Evolutionary conservation across 2,888 invertebrate genomes (phyloP), one percentile per base, ranked within the genome.

Genomic region (Rosalia funebris): DNA sequence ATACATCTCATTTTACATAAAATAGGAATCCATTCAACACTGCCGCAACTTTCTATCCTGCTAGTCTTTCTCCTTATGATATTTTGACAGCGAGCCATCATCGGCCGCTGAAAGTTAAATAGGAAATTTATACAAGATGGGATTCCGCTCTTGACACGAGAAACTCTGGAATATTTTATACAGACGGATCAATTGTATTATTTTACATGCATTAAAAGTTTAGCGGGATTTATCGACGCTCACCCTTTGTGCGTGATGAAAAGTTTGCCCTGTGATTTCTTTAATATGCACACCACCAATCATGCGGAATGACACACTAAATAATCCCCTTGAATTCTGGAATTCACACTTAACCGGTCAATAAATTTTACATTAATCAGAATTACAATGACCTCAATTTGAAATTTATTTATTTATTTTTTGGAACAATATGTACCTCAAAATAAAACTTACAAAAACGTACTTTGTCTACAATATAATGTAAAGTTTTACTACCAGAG

Each of bases 11-110:
- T 69, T 62, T 62, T 56, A 60, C 65, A 60, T 62, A 66, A 68
- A 66, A 62, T 62, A 68, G 70, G 62, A 59, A 66, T 67, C 66
- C 62, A 70, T 70, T 68, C 65, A 67, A 62, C 62, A 59, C 59
- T 57, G 62, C 57, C 57, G 62, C 59, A 62, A 63, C 63, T 62
- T 61, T 57, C 53, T 53, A 53, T 53, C 53, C 53, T 14, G 57
- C 9, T 19, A 50, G 60, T 63, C 57, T 63, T 63, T 63, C 63
- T 66, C 54, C 60, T 66, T 62, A 58, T 53, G 62, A 63, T 57
- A 53, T 56, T 64, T 61, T 66, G 65, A 66, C 63, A 45, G 48
- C 34, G 46, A 44, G 48, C 60, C 60, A 64, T 68, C 68, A 59
- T 61, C 58, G 60, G 32, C 42, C 56, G 58, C 41, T 55, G 56